These are phyloP conservation scores for Agrotis puta DNA, from an alignment of 2,888 invertebrate species.

Conservation along the genomic window DNA sequence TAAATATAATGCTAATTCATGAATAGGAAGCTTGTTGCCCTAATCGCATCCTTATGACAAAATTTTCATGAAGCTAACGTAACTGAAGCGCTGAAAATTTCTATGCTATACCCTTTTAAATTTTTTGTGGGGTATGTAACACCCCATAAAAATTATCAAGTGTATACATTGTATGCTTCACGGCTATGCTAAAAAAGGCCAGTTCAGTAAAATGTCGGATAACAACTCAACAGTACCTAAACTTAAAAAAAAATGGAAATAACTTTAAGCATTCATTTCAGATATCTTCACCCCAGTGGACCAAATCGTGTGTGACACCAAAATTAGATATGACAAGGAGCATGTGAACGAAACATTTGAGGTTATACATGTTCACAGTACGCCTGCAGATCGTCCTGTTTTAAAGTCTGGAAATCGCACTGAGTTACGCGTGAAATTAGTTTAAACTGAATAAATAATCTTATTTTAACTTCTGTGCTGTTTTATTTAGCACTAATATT, in stretches of 20 bases:
- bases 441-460: constrained; percentile 2
- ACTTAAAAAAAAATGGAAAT: neutral
- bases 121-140: no score
- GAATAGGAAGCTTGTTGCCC: no score
- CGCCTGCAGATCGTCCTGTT: neutral
- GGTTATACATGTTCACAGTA: constrained; percentile 40
- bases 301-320: constrained; percentile 66
- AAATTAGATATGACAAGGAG: constrained; percentile 61
- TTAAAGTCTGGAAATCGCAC: neutral
- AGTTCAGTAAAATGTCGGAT: no score
- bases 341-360: constrained; percentile 60
- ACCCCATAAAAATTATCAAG: no score
- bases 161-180: no score
- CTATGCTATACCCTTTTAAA: no score
- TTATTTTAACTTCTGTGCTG: neutral
- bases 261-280: constrained; percentile 45
- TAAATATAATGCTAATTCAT: no score
- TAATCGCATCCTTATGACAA: no score
- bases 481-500: constrained; percentile 5
- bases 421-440: neutral
- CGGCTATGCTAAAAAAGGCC: no score
- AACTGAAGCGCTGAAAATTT: no score
- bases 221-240: no score
- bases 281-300: constrained; percentile 65
- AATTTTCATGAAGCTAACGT: no score